These are phyloP conservation scores for Heptranchias perlo DNA, from an alignment of 2,113 vertebrate genomes.

Conservation along the genomic window DNA sequence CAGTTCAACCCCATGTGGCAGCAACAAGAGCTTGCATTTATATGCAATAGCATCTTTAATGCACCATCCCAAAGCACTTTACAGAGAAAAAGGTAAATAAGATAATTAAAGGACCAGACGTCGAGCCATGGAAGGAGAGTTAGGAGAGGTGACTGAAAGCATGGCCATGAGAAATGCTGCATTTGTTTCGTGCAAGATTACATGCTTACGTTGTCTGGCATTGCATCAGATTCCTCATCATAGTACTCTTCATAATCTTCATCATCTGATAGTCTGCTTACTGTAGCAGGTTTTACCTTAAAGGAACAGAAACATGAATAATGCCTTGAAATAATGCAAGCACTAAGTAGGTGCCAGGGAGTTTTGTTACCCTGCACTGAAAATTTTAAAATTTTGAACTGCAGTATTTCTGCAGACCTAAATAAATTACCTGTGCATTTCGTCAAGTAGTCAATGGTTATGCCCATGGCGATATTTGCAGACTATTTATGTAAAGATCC, in stretches of 20 bases:
- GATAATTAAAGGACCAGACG: background rate
- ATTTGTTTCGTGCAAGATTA: background rate
- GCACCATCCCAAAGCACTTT: background rate
- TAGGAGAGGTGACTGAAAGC: background rate
- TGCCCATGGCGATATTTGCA: background rate
- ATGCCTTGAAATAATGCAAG: background rate
- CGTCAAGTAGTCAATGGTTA: background rate
- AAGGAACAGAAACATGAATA: background rate
- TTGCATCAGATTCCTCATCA: slow-evolving; percentile 24
- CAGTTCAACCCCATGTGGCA: background rate
- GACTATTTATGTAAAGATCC: background rate
- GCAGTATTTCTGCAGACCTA: background rate
- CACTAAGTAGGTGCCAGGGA: background rate
- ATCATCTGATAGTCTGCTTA: background rate
- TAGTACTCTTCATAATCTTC: slow-evolving; percentile 22
- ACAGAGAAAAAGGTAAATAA: background rate
- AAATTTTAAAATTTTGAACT: background rate
- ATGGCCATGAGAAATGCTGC: background rate
- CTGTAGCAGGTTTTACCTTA: background rate
- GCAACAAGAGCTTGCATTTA: background rate
- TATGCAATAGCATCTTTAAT: no score
- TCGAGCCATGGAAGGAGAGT: background rate
- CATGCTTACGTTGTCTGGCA: slow-evolving; percentile 25
- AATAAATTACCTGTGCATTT: background rate
- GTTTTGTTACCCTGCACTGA: background rate